These are phyloP conservation scores for Mystacornis crossleyi DNA, from an alignment of 2,113 vertebrate genomes.

Conservation along the genomic window DNA sequence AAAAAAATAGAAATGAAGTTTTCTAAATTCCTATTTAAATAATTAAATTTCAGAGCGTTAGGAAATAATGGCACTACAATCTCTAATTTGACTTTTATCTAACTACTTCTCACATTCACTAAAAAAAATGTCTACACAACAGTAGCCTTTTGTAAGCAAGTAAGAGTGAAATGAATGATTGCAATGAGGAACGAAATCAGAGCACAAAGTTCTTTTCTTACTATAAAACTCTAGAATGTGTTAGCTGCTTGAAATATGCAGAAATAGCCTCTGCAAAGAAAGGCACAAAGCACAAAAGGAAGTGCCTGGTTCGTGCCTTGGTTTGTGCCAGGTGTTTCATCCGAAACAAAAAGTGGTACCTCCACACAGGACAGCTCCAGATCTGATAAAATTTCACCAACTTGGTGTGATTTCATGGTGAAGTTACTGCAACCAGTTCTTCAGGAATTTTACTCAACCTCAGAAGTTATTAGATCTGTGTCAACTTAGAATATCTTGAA, in stretches of 20 bases:
- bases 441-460: background rate
- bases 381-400: background rate
- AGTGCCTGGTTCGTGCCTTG: background rate
- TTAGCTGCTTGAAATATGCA: background rate
- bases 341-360: background rate
- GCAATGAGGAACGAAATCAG: background rate
- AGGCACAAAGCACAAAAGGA: background rate
- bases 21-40: background rate
- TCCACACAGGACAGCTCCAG: background rate
- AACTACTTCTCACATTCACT: background rate
- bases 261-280: background rate
- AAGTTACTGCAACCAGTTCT: background rate
- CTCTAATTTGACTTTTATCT: background rate
- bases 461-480: background rate
- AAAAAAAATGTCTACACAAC: background rate
- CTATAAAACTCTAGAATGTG: background rate
- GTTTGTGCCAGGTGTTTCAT: background rate
- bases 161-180: background rate
- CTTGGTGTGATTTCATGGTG: background rate
- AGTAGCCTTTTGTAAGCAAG: background rate
- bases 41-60: background rate
- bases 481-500: background rate
- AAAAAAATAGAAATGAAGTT: background rate
- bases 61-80: background rate
- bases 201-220: background rate